Base-by-base conservation (phyloP, 2,888 invertebrate species). In the Phyto melanocephala region DNA sequence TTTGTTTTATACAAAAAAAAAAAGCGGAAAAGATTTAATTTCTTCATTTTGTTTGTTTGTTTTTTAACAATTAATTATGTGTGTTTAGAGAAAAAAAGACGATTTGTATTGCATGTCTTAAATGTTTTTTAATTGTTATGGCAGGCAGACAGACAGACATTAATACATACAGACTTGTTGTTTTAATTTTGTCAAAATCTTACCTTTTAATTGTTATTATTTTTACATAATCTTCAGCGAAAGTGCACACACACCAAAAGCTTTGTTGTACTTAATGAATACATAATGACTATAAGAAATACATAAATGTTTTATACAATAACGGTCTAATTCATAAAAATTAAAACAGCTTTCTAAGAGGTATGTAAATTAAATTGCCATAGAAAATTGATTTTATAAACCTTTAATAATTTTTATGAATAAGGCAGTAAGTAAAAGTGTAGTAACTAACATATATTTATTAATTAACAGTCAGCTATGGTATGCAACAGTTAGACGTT, bases 21-120 rank as follows among this genome's bases (percentile, higher is more conserved):
- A 65, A 65, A 79, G 72, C 72, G 78, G 72, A 79, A 79, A 63
- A 58, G 40, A 28, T 78, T 56, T 52, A 52, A 60, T 68, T 68
- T 37, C 24, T 17, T 22, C 24, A 13, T 13, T 13, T 1, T 11
- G 15, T 60, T 22, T 17, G 35, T 63, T 56, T n/a, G 0, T 28
- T n/a, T n/a, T 52, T 68, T 37, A 74, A 63, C 52, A 62, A 52
- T n/a, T 52, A 37, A 7, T 28, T 60, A 13, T 13, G 13, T 45
- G 45, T 65, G 52, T 17, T 56, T 52, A 11, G 13, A 28, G 2
- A 28, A 37, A 65, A 37, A 28, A 47, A 71, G 37, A 42, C 20
- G 60, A 20, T 60, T 76, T 28, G 35, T 52, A 24, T 50, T 77
- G n/a, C 42, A 68, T 37, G 63, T 56, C 15, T 56, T 65, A n/a